Conservation (phyloP, 1,140 invertebrate species). For the Asbolus verrucosus region DNA sequence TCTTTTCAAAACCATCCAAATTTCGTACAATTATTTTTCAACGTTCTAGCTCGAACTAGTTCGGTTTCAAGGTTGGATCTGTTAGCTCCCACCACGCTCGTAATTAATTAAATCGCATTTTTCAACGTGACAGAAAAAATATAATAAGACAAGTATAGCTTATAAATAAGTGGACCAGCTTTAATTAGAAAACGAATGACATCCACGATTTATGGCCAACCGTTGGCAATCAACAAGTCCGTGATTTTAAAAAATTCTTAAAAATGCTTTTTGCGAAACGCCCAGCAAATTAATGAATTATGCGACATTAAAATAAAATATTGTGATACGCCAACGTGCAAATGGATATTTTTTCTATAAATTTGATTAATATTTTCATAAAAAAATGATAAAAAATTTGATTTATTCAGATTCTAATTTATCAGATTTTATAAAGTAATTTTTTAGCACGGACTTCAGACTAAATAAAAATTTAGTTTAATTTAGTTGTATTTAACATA, state of each 20-base stretch:
- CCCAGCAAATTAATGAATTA: constrained; percentile 38
- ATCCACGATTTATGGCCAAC: constrained; percentile 12
- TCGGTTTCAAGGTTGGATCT: background rate
- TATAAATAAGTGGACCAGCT: constrained; percentile 29
- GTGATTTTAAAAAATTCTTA: background rate
- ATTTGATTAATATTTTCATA: too few relatives aligned
- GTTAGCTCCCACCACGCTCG: background rate
- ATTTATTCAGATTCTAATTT: too few relatives aligned
- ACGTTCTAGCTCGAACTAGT: background rate
- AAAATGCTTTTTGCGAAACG: too few relatives aligned
- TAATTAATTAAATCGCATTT: constrained; percentile 27
- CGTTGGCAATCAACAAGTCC: constrained; percentile 18
- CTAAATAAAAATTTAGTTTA: too few relatives aligned
- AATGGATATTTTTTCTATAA: too few relatives aligned
- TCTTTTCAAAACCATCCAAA: too few relatives aligned
- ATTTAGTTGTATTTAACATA: too few relatives aligned
- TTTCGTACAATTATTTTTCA: background rate
- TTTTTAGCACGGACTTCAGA: too few relatives aligned
- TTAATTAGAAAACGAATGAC: constrained; percentile 29
- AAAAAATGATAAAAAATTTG: too few relatives aligned
- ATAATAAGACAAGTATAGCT: background rate
- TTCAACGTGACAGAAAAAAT: constrained; percentile 16
- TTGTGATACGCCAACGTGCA: too few relatives aligned
- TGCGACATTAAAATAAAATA: too few relatives aligned
- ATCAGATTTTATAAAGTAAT: too few relatives aligned